Evolutionary conservation across 2,797 vertebrate species (phyloP).

Genomic region (Gila robusta): DNA sequence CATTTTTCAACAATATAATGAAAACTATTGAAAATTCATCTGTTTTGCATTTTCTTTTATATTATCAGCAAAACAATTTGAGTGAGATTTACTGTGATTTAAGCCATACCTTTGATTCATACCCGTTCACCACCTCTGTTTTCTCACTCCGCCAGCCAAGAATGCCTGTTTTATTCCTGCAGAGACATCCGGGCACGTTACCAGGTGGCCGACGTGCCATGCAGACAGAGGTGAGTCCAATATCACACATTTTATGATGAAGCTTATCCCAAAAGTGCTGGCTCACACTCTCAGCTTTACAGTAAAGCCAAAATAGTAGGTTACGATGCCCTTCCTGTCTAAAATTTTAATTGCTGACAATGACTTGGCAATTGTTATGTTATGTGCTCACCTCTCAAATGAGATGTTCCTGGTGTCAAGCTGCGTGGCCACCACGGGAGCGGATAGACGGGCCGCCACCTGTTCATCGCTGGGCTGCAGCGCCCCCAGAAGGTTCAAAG

Average conservation of each 20-base stretch:
- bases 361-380: constrained; percentile 7
- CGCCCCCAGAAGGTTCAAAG: constrained; percentile 85
- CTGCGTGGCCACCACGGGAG: constrained; percentile 94
- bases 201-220: not conserved
- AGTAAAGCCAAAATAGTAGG: constrained; percentile 21
- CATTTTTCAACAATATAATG: not conserved
- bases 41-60: not conserved
- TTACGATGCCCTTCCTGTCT: not conserved
- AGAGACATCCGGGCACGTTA: constrained; percentile 56
- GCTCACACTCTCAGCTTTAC: constrained; percentile 8
- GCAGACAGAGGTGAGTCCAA: constrained; percentile 42
- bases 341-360: constrained; percentile 22
- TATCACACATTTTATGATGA: constrained; percentile 33
- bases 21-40: not conserved
- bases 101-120: constrained; percentile 90
- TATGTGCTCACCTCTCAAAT: constrained; percentile 89
- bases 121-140: constrained; percentile 94
- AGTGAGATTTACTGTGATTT: not conserved
- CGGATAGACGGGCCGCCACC: constrained; percentile 90
- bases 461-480: constrained; percentile 94
- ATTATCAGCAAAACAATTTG: not conserved
- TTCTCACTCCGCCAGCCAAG: constrained; percentile 98
- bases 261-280: constrained; percentile 25
- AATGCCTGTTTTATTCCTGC: constrained; percentile 96
- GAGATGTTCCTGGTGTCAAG: constrained; percentile 96